Evolutionary conservation across 2,113 vertebrate genomes (phyloP).

Genomic region (Tricholaema leucomelas): DNA sequence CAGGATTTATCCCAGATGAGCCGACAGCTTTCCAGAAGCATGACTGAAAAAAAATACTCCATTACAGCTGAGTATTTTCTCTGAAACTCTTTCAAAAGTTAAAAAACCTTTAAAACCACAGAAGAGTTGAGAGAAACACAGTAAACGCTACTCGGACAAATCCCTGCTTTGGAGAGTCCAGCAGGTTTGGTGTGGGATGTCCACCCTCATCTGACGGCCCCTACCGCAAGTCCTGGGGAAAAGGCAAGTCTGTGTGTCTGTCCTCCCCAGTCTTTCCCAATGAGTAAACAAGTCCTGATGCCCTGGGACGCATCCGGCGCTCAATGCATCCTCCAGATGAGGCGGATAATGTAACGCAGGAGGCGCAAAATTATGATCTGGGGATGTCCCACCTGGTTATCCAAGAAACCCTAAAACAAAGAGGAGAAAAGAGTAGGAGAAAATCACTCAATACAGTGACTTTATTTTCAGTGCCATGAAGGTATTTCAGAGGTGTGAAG

Average conservation of each 20-base stretch:
- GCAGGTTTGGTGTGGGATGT: neutral
- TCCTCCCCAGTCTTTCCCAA: neutral
- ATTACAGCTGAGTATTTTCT: neutral
- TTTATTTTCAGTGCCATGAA: neutral
- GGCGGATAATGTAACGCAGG: slow-evolving; percentile 73
- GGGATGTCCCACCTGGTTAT: slow-evolving; percentile 53
- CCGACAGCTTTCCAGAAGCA: slow-evolving; percentile 22
- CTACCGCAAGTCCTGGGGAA: neutral
- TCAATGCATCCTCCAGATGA: slow-evolving; percentile 79
- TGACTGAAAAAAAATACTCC: slow-evolving; percentile 3
- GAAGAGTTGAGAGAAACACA: neutral
- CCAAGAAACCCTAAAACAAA: slow-evolving; percentile 71
- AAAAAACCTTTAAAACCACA: neutral
- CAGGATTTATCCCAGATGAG: slow-evolving; percentile 23
- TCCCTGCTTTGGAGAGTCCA: neutral
- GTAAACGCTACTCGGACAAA: slow-evolving; percentile 54
- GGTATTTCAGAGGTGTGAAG: neutral
- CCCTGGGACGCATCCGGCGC: fast-evolving
- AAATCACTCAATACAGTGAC: fast-evolving
- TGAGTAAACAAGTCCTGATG: neutral
- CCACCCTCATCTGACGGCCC: neutral
- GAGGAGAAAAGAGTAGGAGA: neutral
- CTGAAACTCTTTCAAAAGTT: neutral
- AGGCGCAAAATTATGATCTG: slow-evolving; percentile 74
- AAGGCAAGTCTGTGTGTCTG: neutral